Evolutionary conservation across 2,797 vertebrate species (phyloP).

Genomic region (Threskiornis aethiopicus): DNA sequence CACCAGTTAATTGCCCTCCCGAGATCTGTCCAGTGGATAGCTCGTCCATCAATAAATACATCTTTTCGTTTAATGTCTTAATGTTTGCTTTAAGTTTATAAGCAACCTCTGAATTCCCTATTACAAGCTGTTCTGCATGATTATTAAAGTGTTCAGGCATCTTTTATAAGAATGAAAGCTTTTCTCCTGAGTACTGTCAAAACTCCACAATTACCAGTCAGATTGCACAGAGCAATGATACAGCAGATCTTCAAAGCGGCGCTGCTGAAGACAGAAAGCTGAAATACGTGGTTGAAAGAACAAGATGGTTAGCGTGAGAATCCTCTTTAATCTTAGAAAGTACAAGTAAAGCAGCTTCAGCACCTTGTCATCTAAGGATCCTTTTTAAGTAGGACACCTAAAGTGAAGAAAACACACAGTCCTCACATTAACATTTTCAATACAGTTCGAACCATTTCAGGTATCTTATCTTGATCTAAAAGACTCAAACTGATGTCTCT

Average conservation of each 20-base stretch:
- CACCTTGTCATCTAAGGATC: not conserved
- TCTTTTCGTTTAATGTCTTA: not conserved
- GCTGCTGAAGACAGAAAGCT: not conserved
- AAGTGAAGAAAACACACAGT: not conserved
- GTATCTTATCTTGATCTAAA: not conserved
- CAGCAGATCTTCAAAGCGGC: not conserved
- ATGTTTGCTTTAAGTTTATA: not conserved
- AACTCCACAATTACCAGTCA: not conserved
- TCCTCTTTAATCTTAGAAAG: not conserved
- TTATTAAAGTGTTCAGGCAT: not conserved
- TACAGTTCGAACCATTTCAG: not conserved
- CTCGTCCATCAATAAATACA: not conserved
- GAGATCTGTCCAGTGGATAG: not conserved
- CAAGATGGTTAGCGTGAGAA: not conserved
- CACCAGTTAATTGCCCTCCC: not conserved
- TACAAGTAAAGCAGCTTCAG: not conserved
- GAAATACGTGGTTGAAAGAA: not conserved
- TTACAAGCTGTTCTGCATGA: not conserved
- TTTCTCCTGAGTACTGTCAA: not conserved
- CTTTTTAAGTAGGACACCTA: not conserved
- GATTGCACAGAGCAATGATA: not conserved
- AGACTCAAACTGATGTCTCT: not conserved
- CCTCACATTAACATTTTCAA: not conserved
- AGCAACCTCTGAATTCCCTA: not conserved
- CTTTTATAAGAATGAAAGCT: not conserved